Percentiles rank a stretch among this genome's conserved stretches.
Evolutionary conservation across 2,797 vertebrate genomes (phyloP).

Genomic region (Melanogrammus aeglefinus): DNA sequence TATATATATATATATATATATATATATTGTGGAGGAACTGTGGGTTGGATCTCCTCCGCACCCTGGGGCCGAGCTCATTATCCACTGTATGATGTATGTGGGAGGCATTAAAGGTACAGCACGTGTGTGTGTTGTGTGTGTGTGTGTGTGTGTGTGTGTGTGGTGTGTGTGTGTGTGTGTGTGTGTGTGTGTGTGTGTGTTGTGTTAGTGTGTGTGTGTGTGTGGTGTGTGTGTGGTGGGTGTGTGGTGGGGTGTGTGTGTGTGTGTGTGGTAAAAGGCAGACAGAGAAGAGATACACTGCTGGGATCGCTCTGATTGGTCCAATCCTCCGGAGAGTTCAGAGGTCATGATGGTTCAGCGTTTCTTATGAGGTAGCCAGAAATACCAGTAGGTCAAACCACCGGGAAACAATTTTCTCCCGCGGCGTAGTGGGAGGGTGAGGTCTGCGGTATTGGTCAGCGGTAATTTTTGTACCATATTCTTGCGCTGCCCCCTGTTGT

Average conservation of each 20-base stretch:
- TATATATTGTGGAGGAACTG: background rate
- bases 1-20: too few relatives aligned
- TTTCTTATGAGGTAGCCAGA: too few relatives aligned
- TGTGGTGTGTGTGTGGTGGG: constrained; percentile 6
- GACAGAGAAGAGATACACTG: constrained; percentile 63
- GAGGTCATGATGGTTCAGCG: background rate
- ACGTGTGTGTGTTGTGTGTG: background rate
- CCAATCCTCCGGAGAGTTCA: constrained; percentile 47
- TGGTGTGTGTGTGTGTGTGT: constrained; percentile 2
- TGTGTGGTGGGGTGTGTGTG: constrained; percentile 1
- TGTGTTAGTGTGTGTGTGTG: background rate
- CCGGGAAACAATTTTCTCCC: too few relatives aligned
- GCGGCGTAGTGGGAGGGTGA: too few relatives aligned
- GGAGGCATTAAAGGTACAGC: background rate
- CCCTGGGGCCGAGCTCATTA: too few relatives aligned
- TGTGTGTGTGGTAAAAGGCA: constrained; percentile 32
- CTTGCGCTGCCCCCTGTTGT: too few relatives aligned
- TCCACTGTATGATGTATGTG: background rate
- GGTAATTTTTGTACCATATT: too few relatives aligned
- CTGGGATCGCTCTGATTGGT: constrained; percentile 60
- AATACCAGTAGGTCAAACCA: too few relatives aligned
- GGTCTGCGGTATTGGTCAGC: too few relatives aligned
- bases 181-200: background rate
- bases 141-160: background rate
- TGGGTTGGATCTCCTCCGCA: too few relatives aligned